Base-by-base conservation (phyloP, 2,113 vertebrate species). In the Myocastor coypus region DNA sequence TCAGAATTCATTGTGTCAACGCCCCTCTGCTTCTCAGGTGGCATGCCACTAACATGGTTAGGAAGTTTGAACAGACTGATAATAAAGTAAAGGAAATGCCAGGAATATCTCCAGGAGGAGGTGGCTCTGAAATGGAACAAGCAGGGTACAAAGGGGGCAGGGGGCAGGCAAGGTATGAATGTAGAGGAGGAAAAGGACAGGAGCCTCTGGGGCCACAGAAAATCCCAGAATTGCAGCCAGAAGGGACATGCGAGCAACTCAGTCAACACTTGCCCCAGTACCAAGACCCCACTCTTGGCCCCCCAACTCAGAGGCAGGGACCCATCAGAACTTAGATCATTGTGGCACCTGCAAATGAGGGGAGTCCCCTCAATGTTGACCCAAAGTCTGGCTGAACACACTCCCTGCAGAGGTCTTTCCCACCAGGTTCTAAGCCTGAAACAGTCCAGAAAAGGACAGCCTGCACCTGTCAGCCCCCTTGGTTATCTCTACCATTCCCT, bases 1-100 rank as follows among this genome's bases (percentile, higher is more conserved):
- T 98, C 97, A 10, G 98, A 98, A 98, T 98, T 98, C 98, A 98
- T 98, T 95, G 92, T 97, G 98, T 98, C 98, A 98, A 75, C 3
- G 52, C 82, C 85, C 85, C 86, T 93, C 86, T 87, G 84, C 92
- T 95, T 92, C 86, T 97, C 86, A 84, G 90, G 61, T 34, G 64
- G 75, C 69, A 40, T 0, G 0, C 55, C 34, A 77, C 96, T 97
- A 90, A 95, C 96, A 83, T 92, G 96, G 96, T 97, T 83, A 75
- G 73, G 96, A 98, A 97, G 87, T 96, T 87, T 77, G 94, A 97
- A 84, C 82, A 94, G 77, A 92, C 93, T 75, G 94, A 96, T 87
- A 94, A 92, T 55, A 46, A 89, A 91, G 82, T 9, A 2, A 57
- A 94, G 80, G 42, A 84, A 97, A 94, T 8, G 2, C 26, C n/a